A percentile compares a stretch with the other conserved stretches of the same genome.
Evolutionary conservation across 2,888 invertebrate species (phyloP).

Genomic region (Drepanosiphum platanoidis): DNA sequence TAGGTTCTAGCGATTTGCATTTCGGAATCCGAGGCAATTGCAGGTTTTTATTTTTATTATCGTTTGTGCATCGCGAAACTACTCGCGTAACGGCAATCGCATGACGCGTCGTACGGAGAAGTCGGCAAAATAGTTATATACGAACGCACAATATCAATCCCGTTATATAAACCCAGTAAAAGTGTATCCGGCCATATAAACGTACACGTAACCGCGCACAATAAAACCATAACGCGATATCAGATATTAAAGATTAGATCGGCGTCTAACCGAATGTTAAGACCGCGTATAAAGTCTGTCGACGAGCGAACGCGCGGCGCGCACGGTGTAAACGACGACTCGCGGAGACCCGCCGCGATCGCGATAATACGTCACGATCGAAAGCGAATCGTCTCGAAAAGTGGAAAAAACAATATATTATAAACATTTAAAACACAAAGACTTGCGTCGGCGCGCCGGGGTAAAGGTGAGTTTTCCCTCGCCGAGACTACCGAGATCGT

Average conservation of each 20-base stretch:
- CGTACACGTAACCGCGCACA: neutral
- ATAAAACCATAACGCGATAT: constrained; percentile 41
- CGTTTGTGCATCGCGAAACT: neutral
- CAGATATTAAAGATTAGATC: constrained; percentile 7
- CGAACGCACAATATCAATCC: neutral
- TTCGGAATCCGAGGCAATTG: neutral
- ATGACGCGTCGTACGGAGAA: neutral
- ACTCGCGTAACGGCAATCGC: neutral
- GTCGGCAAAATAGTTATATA: neutral
- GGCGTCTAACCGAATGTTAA: neutral
- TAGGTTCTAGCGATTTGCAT: neutral
- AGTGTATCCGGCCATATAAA: neutral
- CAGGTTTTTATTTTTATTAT: neutral
- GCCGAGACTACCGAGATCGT: no score
- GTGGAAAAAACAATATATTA: no score
- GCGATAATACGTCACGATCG: no score
- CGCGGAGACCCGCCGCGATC: neutral
- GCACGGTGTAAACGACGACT: neutral
- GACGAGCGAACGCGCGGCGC: neutral
- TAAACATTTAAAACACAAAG: no score
- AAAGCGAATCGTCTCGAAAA: neutral
- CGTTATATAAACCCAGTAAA: neutral
- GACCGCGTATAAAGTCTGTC: neutral
- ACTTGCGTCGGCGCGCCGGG: no score
- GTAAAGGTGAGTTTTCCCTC: no score